A percentile compares a stretch with the other conserved stretches of the same genome.
phyloP scores from a whole-genome alignment of 2,888 invertebrate species.

The Eledone cirrhosa region DNA sequence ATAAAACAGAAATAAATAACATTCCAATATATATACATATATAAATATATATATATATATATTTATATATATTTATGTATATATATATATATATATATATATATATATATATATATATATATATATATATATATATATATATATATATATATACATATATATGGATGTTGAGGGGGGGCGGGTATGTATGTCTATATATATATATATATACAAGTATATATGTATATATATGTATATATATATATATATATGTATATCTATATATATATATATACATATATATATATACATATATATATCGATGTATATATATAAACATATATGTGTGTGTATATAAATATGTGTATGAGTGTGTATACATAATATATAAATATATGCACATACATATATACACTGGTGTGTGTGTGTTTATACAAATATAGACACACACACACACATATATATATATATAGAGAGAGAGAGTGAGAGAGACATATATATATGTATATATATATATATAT shows the following conservation, averaged over 20 bases:
- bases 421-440: background rate
- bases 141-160: too few species aligned
- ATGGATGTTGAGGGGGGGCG: too few species aligned
- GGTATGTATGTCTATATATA: too few species aligned
- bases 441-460: background rate
- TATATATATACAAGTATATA: too few species aligned
- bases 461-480: too few species aligned
- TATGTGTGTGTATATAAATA: background rate
- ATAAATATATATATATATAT: too few species aligned
- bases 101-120: background rate
- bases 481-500: background rate
- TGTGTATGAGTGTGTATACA: background rate
- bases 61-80: background rate
- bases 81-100: background rate
- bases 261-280: background rate
- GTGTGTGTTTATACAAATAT: background rate
- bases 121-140: background rate
- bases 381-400: background rate
- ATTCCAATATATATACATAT: too few species aligned
- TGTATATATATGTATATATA: too few species aligned
- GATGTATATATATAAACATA: background rate
- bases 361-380: background rate
- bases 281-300: background rate
- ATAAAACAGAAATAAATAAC: too few species aligned
- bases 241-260: background rate